These are phyloP conservation scores for Halocaridina rubra DNA, from an alignment of 2,888 invertebrate genomes.

Conservation along the genomic window DNA sequence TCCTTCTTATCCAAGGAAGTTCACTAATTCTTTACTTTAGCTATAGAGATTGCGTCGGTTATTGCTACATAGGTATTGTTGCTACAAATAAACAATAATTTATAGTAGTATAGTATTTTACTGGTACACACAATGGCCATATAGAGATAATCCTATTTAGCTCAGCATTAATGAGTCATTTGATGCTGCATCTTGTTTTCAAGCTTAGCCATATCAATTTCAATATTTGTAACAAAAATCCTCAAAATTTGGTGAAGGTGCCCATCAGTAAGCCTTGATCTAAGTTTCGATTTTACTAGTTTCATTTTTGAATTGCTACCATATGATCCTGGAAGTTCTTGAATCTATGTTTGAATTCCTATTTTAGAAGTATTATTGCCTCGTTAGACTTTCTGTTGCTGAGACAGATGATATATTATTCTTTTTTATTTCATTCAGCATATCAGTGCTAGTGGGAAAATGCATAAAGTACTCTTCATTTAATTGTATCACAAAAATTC, in stretches of 20 bases:
- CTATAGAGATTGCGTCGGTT: neutral
- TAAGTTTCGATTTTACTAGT: neutral
- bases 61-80: neutral
- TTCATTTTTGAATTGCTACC: too few species aligned
- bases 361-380: neutral
- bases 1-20: neutral
- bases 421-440: neutral
- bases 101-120: too few species aligned
- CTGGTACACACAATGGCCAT: too few species aligned
- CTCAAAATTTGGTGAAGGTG: neutral
- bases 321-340: neutral
- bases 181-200: too few species aligned
- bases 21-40: neutral
- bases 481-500: too few species aligned
- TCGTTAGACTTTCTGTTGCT: neutral
- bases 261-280: neutral
- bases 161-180: neutral
- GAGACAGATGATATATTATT: neutral
- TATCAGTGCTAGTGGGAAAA: neutral
- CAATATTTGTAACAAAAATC: neutral
- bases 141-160: neutral
- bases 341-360: neutral
- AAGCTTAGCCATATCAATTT: neutral
- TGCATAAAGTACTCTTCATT: neutral
- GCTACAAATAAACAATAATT: neutral